Evolutionary conservation across 2,888 invertebrate species (phyloP).

Genomic region (Ophion ventricosus): DNA sequence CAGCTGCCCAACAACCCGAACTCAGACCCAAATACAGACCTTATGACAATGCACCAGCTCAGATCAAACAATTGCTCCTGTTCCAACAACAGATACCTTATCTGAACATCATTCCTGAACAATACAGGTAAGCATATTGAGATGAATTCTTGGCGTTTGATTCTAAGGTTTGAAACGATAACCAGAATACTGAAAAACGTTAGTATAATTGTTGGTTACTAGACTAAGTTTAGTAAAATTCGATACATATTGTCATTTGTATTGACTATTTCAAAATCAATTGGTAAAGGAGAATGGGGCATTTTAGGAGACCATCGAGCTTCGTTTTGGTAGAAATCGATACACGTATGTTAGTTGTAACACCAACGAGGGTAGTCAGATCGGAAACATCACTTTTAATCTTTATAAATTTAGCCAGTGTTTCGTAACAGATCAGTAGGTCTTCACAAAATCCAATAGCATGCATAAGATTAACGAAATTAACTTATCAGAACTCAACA

Average conservation of each 20-base stretch:
- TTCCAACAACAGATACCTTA: slow-evolving; percentile 81
- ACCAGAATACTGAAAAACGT: too few species aligned
- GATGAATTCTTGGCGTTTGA: not conserved
- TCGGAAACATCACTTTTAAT: not conserved
- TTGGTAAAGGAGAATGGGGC: not conserved
- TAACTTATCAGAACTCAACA: too few species aligned
- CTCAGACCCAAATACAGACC: slow-evolving; percentile 71
- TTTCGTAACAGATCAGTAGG: not conserved
- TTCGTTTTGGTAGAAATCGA: not conserved
- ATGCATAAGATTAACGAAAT: not conserved
- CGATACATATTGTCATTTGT: too few species aligned
- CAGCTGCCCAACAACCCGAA: slow-evolving; percentile 44
- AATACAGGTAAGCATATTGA: slow-evolving; percentile 73
- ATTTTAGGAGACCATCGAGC: not conserved
- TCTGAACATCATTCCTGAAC: slow-evolving; percentile 79
- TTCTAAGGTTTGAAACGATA: not conserved
- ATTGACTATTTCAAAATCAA: not conserved
- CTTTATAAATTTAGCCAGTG: not conserved
- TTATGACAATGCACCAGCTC: slow-evolving; percentile 77
- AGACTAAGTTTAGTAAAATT: too few species aligned
- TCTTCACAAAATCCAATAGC: not conserved
- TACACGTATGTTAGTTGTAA: too few species aligned
- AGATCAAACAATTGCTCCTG: slow-evolving; percentile 78
- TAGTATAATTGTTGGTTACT: too few species aligned
- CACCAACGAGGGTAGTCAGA: not conserved